phyloP scores from a whole-genome alignment of 2,888 invertebrate species.

The Cheilosia pagana region DNA sequence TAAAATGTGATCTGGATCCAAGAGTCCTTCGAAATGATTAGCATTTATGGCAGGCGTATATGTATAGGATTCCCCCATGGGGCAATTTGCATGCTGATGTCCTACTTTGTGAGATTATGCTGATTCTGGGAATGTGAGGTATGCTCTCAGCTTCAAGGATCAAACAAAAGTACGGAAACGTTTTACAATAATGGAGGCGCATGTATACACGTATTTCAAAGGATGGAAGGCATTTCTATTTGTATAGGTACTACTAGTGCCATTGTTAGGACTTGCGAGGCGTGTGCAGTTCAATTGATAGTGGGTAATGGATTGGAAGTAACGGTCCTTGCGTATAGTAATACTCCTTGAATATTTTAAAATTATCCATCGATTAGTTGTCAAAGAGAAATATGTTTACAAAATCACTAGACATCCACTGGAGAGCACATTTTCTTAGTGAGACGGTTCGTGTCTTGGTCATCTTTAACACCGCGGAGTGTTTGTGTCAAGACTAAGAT shows the following conservation, averaged over 20 bases:
- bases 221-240: constrained; percentile 2
- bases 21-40: constrained; percentile 50
- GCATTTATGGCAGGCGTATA: constrained; percentile 18
- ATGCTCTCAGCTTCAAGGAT: constrained; percentile 10
- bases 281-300: background rate
- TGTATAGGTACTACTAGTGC: background rate
- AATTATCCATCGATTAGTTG: too few relatives aligned
- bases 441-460: too few relatives aligned
- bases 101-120: constrained; percentile 14
- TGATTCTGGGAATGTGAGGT: constrained; percentile 12
- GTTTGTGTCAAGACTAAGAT: too few relatives aligned
- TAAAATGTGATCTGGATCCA: constrained; percentile 46
- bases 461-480: too few relatives aligned
- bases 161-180: constrained; percentile 16
- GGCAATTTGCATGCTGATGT: constrained; percentile 41
- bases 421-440: too few relatives aligned
- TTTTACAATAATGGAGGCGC: constrained; percentile 24
- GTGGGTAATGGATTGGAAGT: background rate
- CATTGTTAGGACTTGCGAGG: background rate
- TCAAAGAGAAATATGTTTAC: too few relatives aligned
- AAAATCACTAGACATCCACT: too few relatives aligned
- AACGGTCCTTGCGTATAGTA: background rate
- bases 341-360: background rate
- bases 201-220: constrained; percentile 20
- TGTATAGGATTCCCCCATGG: constrained; percentile 11